Percentiles rank a stretch among this genome's conserved stretches.
These are phyloP conservation scores for Chorisops tibialis DNA, from an alignment of 2,888 invertebrate species.

Conservation along the genomic window DNA sequence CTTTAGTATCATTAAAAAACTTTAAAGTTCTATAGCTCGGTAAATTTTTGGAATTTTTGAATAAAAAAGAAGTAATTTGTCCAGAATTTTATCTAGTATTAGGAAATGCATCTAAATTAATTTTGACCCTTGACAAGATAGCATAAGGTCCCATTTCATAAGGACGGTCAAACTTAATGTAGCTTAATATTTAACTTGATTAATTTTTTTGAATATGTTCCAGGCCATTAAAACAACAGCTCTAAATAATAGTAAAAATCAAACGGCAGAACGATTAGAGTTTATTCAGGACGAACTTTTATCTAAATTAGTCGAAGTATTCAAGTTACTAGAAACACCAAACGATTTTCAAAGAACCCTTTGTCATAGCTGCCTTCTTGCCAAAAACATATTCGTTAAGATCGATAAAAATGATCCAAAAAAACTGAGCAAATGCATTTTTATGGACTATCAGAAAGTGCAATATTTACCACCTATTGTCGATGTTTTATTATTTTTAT, in stretches of 20 bases:
- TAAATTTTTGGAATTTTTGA: no score
- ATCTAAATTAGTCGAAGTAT: constrained; percentile 38
- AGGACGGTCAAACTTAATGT: no score
- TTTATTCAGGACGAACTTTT: constrained; percentile 42
- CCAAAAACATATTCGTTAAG: constrained; percentile 46
- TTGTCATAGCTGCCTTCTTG: constrained; percentile 50
- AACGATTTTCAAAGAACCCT: constrained; percentile 51
- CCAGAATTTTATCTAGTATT: no score
- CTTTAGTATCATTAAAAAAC: no score
- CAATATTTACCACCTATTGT: constrained; percentile 46
- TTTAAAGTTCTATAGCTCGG: no score
- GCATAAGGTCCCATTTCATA: no score
- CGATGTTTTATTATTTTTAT: constrained; percentile 44
- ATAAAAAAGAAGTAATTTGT: no score
- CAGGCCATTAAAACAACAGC: constrained; percentile 40
- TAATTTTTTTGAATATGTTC: no score
- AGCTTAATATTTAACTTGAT: no score
- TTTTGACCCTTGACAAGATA: no score
- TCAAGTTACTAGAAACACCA: constrained; percentile 43
- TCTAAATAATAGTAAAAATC: background rate
- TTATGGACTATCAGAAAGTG: constrained; percentile 48
- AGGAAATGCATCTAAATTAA: no score
- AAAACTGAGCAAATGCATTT: constrained; percentile 48
- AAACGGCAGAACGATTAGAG: constrained; percentile 13
- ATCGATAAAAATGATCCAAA: constrained; percentile 12